Evolutionary conservation across 2,888 invertebrate genomes (phyloP).

Genomic region (Synergus umbraculus): DNA sequence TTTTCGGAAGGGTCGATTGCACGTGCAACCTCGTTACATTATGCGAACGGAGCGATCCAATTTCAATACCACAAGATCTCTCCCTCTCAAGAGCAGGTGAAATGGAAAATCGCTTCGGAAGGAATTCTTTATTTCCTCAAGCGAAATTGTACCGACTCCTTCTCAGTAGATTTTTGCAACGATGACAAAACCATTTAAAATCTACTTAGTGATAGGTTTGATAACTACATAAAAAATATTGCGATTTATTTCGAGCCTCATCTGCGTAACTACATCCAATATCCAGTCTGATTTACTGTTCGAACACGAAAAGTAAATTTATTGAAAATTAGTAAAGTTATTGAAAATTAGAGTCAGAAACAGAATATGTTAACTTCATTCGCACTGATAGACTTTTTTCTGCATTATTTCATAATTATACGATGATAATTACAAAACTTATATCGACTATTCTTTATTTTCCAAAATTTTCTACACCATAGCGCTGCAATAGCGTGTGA

Average conservation of each 20-base stretch:
- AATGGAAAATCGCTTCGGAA: background rate
- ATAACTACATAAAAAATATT: background rate
- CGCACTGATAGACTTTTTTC: too few relatives aligned
- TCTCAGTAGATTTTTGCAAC: background rate
- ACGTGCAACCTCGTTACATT: slow-evolving; percentile 7
- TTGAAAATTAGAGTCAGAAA: too few relatives aligned
- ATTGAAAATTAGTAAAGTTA: too few relatives aligned
- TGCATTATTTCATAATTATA: too few relatives aligned
- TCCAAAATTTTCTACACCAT: too few relatives aligned
- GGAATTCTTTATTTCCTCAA: background rate
- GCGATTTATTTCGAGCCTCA: slow-evolving; percentile 61
- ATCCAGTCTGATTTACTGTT: background rate
- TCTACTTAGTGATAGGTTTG: background rate
- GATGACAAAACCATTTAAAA: background rate
- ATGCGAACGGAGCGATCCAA: slow-evolving; percentile 5
- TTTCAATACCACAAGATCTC: background rate
- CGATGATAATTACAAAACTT: too few relatives aligned
- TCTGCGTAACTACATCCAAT: background rate
- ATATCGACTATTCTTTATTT: too few relatives aligned
- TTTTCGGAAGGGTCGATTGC: slow-evolving; percentile 41
- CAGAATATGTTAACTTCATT: too few relatives aligned
- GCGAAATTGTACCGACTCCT: background rate
- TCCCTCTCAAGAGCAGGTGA: background rate
- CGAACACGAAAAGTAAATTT: too few relatives aligned
- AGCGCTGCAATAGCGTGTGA: too few relatives aligned